phyloP scores from a whole-genome alignment of 2,113 vertebrate species.

The Choloepus hoffmanni region DNA sequence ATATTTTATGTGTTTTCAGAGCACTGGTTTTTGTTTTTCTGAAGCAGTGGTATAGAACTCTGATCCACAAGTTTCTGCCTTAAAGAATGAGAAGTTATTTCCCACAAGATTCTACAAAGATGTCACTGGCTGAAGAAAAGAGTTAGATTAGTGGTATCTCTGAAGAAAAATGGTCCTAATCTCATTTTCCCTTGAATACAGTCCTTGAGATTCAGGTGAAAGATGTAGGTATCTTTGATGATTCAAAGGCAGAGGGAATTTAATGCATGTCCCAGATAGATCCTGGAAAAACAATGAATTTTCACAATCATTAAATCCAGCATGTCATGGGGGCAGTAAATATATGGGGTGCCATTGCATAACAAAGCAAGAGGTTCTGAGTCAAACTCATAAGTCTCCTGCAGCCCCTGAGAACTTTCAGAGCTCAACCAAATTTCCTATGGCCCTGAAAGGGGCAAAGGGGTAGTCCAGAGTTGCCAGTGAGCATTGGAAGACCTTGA shows the following conservation, averaged over 20 bases:
- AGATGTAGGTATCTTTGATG: too few species aligned
- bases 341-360: neutral
- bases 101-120: neutral
- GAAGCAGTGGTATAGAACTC: neutral
- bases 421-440: neutral
- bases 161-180: neutral
- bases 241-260: neutral
- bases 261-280: neutral
- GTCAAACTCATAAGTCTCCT: neutral
- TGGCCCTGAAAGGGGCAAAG: fast-evolving
- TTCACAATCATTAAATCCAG: neutral
- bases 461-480: fast-evolving
- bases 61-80: constrained; percentile 19
- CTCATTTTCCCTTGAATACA: neutral
- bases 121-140: neutral
- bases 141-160: neutral
- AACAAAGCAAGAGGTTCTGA: fast-evolving
- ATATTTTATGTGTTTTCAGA: constrained; percentile 54
- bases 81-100: neutral
- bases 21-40: constrained; percentile 55
- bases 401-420: neutral
- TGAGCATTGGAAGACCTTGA: neutral
- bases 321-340: neutral
- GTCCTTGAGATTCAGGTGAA: neutral
- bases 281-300: neutral